Base-by-base conservation (phyloP, 2,888 invertebrate genomes). In the Elysia crispata region DNA sequence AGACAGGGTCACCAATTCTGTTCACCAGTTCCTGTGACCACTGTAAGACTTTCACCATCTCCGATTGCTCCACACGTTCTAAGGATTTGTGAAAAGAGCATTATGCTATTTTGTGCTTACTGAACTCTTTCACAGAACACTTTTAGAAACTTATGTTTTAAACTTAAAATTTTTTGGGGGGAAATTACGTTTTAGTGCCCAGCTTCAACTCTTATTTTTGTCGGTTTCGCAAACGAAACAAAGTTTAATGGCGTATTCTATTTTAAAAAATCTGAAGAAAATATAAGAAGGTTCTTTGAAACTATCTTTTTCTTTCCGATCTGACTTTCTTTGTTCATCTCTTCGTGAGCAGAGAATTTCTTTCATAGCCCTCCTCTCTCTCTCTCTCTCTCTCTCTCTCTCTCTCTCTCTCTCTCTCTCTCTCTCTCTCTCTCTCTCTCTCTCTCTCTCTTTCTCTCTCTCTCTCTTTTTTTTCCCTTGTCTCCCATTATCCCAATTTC, bases 351-450 rank as follows among this genome's bases (percentile, higher is more conserved):
- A 60, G n/a, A n/a, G n/a, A n/a, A n/a, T n/a, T n/a, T 18, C 25
- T n/a, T 31, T 28, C 20, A 15, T 31, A 50, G 49, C 3, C 62
- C 60, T 74, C n/a, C 74, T 54, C 74, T 76, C 25, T 64, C 49
- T 77, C 41, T 60, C 49, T 72, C 41, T 72, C 57, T 74, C n/a
- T 74, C 20, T 30, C 33, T 30, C 73, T 60, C n/a, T 60, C 31
- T 57, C 0, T 73, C 25, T 54, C 57, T 41, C 33, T 70, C 25
- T 49, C 20, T 41, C 33, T 49, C 20, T 41, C 15, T 70, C 20
- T 49, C 41, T 72, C 72, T 72, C 18, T 50, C 66, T 41, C 28
- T 20, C 64, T 30, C 67, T 50, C 72, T 49, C 57, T 69, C n/a
- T 41, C 57, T 60, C 50, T n/a, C 18, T 50, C 67, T 28, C 49